Base-by-base conservation (phyloP, 2,113 vertebrate species). In the Petrocephalus zakoni region DNA sequence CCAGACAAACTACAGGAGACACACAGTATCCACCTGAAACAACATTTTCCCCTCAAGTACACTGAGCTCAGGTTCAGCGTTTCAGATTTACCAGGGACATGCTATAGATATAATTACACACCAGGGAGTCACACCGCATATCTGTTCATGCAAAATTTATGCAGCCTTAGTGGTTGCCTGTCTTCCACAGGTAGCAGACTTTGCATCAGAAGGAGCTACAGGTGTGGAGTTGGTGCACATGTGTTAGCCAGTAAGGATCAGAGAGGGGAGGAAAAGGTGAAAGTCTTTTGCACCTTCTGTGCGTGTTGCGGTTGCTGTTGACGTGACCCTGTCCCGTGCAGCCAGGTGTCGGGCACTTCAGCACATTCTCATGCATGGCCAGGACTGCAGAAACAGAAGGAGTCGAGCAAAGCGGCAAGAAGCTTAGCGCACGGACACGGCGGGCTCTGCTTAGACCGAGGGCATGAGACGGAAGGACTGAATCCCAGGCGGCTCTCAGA, bases 271-370 rank as follows among this genome's bases (percentile, higher is more conserved):
- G 72, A 72, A 5, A 10, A 47, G 78, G 0, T 8, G 56, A 47
- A 6, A 17, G 37, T 11, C 87, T 13, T 68, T 13, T 13, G 29
- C 97, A 99, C 98, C 98, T 99, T 93, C 98, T 96, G 93, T 99
- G 98, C 8, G 98, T 99, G 96, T 99, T 99, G 78, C 98, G 97
- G 95, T 99, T 99, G 96, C 98, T 99, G 95, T 99, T 99, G 90
- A 99, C 98, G 1, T 99, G 98, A 90, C 98, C 98, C 94, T 99
- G 98, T 91, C 98, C 98, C 0, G 98, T 99, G 94, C 98, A 99
- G 91, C 98, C 98, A 2, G 98, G 98, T 0, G 98, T 99, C 9
- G 98, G 98, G 92, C 98, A 99, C 95, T 99, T 99, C 92, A 99
- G 94, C 93, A 99, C 98, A 42, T 99, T 99, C 94, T 99, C 98